Percentiles rank a stretch among this genome's conserved stretches.
Conservation (phyloP, 2,888 invertebrate species). For the Cephus nigrinus region DNA sequence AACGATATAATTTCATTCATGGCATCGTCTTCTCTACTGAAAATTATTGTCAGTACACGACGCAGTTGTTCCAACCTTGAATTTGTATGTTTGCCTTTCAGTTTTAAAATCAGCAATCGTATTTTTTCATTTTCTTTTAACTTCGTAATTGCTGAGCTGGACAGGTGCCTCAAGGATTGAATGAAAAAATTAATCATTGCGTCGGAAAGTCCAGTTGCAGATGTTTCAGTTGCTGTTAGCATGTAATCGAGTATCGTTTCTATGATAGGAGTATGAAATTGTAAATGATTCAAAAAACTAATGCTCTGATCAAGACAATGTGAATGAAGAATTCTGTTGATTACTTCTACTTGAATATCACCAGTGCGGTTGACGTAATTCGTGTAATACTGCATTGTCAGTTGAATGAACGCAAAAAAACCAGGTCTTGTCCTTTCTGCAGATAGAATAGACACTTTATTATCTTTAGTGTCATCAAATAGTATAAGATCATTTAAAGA, state of each 20-base stretch:
- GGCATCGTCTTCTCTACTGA: neutral
- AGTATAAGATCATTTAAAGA: slow-evolving; percentile 1
- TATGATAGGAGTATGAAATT: slow-evolving; percentile 22
- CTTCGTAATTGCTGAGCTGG: neutral
- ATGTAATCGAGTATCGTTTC: slow-evolving; percentile 23
- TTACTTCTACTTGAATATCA: slow-evolving; percentile 7
- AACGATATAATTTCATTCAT: neutral
- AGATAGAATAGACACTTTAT: slow-evolving; percentile 8
- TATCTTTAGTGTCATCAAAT: slow-evolving; percentile 6
- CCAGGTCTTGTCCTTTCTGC: slow-evolving; percentile 40
- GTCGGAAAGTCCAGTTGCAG: slow-evolving; percentile 4
- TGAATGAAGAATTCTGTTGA: slow-evolving; percentile 29
- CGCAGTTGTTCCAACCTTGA: slow-evolving; percentile 9
- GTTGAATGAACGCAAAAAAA: slow-evolving; percentile 46
- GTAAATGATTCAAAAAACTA: slow-evolving; percentile 29
- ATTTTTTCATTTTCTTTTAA: neutral
- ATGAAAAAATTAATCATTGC: slow-evolving; percentile 13
- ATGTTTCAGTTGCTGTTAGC: neutral
- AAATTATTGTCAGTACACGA: neutral
- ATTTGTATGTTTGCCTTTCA: neutral
- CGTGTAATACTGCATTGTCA: slow-evolving; percentile 33
- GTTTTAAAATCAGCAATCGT: neutral
- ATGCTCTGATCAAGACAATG: slow-evolving; percentile 26
- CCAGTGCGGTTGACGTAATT: slow-evolving; percentile 23
- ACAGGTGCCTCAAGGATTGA: slow-evolving; percentile 6